Conservation (phyloP, 1,140 invertebrate genomes). For the Leptestheria dahalacensis region DNA sequence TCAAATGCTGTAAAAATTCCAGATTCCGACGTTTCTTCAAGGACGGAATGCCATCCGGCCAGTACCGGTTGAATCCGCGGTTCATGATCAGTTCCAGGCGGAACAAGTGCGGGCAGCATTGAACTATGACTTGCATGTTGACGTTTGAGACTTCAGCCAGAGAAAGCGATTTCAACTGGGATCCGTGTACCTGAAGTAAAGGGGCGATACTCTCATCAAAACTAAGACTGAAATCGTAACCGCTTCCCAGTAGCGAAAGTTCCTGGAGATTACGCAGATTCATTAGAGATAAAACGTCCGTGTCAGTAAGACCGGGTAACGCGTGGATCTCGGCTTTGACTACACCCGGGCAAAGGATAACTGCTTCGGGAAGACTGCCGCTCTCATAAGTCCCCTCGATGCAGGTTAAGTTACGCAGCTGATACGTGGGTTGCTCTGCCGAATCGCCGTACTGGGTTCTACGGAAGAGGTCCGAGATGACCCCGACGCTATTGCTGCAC, state of each 20-base stretch:
- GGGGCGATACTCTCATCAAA: slow-evolving; percentile 14
- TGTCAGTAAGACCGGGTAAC: slow-evolving; percentile 3
- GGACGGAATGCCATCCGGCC: slow-evolving; percentile 10
- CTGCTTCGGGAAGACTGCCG: slow-evolving; percentile 5
- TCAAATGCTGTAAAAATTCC: slow-evolving; percentile 2
- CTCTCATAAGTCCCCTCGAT: not conserved
- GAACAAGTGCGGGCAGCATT: slow-evolving; percentile 2
- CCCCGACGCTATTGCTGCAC: slow-evolving; percentile 8
- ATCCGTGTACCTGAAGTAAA: slow-evolving; percentile 7
- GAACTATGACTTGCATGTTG: slow-evolving; percentile 9
- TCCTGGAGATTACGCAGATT: not conserved
- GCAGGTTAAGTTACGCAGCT: slow-evolving; percentile 11
- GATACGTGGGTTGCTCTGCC: slow-evolving; percentile 4
- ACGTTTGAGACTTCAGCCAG: slow-evolving; percentile 10
- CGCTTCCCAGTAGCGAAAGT: slow-evolving; percentile 8
- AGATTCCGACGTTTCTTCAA: not conserved
- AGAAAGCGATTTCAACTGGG: not conserved
- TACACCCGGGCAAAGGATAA: slow-evolving; percentile 7
- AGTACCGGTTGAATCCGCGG: not conserved
- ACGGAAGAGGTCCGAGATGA: slow-evolving; percentile 6
- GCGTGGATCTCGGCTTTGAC: slow-evolving; percentile 11
- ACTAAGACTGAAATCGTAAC: slow-evolving; percentile 5
- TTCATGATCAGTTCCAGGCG: slow-evolving; percentile 10
- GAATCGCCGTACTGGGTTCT: not conserved
- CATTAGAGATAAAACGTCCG: slow-evolving; percentile 9